These are phyloP conservation scores for Cynopterus sphinx DNA, from an alignment of 2,797 vertebrate genomes.

Conservation along the genomic window DNA sequence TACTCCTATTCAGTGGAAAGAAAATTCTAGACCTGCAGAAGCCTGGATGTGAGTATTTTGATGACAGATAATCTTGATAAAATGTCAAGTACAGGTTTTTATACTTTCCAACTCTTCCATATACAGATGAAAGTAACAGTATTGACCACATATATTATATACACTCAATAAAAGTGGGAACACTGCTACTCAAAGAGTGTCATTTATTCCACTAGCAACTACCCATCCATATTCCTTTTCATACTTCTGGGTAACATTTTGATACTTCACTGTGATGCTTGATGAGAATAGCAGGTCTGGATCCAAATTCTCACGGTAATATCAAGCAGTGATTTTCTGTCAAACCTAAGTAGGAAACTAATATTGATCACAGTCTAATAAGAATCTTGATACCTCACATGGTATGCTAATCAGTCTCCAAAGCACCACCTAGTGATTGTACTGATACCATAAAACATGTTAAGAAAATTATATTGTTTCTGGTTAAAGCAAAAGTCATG, in stretches of 20 bases:
- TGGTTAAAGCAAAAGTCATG: not conserved
- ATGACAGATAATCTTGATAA: conserved; percentile 52
- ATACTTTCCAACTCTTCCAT: conserved; percentile 23
- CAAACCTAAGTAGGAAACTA: conserved; percentile 40
- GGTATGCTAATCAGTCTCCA: not conserved
- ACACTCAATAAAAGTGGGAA: conserved; percentile 69
- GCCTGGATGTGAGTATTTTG: conserved; percentile 18
- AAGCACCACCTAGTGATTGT: conserved; percentile 47
- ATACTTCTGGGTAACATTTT: not conserved
- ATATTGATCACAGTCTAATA: conserved; percentile 46
- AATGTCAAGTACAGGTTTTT: conserved; percentile 62
- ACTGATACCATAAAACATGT: conserved; percentile 19
- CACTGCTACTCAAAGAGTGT: conserved; percentile 50
- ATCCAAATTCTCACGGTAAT: conserved; percentile 27
- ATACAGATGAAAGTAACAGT: conserved; percentile 53
- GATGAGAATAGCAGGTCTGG: conserved; percentile 48
- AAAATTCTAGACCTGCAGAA: conserved; percentile 30
- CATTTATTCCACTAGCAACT: not conserved
- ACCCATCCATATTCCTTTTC: conserved; percentile 35
- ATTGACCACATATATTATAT: conserved; percentile 3
- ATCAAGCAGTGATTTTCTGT: conserved; percentile 2
- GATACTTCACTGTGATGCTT: conserved; percentile 52
- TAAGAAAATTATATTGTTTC: not conserved
- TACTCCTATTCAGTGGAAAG: not conserved
- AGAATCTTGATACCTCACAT: conserved; percentile 37